Base-by-base conservation (phyloP, 1,140 invertebrate genomes). In the Triops cancriformis region DNA sequence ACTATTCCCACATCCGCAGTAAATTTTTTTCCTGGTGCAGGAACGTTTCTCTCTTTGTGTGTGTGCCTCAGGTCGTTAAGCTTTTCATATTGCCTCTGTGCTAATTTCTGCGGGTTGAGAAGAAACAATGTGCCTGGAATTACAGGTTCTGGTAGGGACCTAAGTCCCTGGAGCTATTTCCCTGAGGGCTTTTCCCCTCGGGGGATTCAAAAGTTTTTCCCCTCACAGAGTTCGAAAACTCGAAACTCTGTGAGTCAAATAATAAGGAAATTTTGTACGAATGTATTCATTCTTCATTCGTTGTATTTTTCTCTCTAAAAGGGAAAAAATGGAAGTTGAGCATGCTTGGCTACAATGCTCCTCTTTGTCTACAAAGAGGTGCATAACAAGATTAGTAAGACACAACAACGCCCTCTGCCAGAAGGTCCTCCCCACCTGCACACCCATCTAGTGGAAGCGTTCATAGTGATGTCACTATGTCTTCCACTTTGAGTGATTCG, bases 401-500 rank as follows among this genome's bases (percentile, higher is more conserved):
- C n/a, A 64, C n/a, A 64, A 64, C 23, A 64, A 64, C n/a, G 23
- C 14, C 23, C 51, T 64, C 51, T 37, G 31, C 31, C 31, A 7
- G 6, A 64, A 64, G 23, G 1, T 6, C n/a, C n/a, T 23, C 51
- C 51, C 51, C 51, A 64, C 51, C 51, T 64, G 51, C 23, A 6
- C 23, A 64, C 0, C 14, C 23, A 18, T n/a, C 0, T 23, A 6
- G 51, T 23, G 23, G 14, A 64, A 64, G n/a, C n/a, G n/a, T 64
- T 64, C 31, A 64, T 64, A 64, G 51, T 23, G 51, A 64, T 23
- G 51, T 64, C 3, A 64, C 51, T 64, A 64, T 64, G 23, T 64
- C 51, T 64, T 64, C 51, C n/a, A 64, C 51, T 64, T 64, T 64
- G 23, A 64, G 51, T 64, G 51, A 64, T 64, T 64, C 51, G 4